Evolutionary conservation across 2,113 vertebrate species (phyloP).

Genomic region (Probosciger aterrimus): DNA sequence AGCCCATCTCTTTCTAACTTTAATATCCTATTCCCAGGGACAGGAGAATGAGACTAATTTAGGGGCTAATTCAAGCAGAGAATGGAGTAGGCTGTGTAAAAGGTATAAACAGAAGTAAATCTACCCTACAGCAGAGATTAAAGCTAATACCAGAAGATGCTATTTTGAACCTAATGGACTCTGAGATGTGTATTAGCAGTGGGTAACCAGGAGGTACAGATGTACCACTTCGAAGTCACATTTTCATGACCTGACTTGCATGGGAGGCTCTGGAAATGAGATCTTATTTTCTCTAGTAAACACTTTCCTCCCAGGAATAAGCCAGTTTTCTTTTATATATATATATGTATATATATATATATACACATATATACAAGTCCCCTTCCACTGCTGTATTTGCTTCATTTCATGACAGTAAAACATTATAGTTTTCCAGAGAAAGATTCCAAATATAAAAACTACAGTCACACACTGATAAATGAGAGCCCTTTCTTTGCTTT

Average conservation of each 20-base stretch:
- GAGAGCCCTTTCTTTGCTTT: neutral
- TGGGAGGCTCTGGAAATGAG: neutral
- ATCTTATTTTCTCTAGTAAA: neutral
- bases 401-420: neutral
- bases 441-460: neutral
- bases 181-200: neutral
- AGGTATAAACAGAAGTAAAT: neutral
- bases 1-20: neutral
- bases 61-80: neutral
- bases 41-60: neutral
- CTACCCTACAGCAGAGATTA: neutral
- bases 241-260: neutral
- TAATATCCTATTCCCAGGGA: neutral
- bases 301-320: neutral
- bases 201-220: neutral
- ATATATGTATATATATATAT: neutral
- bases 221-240: neutral
- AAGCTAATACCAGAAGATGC: neutral
- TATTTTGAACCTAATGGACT: neutral
- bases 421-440: neutral
- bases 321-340: neutral
- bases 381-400: neutral
- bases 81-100: neutral
- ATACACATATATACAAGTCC: neutral
- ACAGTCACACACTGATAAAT: neutral